These are phyloP conservation scores for Patella ulyssiponensis DNA, from an alignment of 2,888 invertebrate genomes.

Conservation along the genomic window DNA sequence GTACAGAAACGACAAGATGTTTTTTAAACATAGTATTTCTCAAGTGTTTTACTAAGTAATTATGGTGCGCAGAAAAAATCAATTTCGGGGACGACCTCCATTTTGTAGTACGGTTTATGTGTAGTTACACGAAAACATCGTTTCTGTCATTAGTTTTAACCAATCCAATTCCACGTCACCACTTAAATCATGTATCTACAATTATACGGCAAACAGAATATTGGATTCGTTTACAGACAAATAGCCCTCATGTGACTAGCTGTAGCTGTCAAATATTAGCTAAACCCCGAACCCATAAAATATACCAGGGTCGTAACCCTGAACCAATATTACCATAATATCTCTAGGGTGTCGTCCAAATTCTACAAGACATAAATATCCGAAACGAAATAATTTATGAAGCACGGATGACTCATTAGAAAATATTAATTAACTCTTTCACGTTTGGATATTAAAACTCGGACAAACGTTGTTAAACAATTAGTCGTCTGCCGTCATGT, in stretches of 20 bases:
- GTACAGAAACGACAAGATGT: no score
- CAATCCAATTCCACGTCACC: no score
- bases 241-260: slow-evolving; percentile 9
- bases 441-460: neutral
- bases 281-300: slow-evolving; percentile 7
- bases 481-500: neutral
- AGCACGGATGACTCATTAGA: slow-evolving; percentile 11
- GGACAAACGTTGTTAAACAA: slow-evolving; percentile 8
- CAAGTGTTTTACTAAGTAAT: no score
- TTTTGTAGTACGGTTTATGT: no score
- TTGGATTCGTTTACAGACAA: slow-evolving; percentile 11
- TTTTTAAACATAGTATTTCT: no score
- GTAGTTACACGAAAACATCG: no score
- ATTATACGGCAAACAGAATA: neutral
- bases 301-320: slow-evolving; percentile 3
- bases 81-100: no score
- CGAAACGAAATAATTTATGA: slow-evolving; percentile 8
- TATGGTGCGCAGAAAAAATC: no score
- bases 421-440: slow-evolving; percentile 6
- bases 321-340: slow-evolving; percentile 13
- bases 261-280: slow-evolving; percentile 12
- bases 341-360: slow-evolving; percentile 9
- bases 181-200: no score
- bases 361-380: slow-evolving; percentile 7
- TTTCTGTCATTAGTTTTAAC: no score